These are phyloP conservation scores for Pycnomerus fuliginosus DNA, from an alignment of 2,888 invertebrate genomes.

Conservation along the genomic window DNA sequence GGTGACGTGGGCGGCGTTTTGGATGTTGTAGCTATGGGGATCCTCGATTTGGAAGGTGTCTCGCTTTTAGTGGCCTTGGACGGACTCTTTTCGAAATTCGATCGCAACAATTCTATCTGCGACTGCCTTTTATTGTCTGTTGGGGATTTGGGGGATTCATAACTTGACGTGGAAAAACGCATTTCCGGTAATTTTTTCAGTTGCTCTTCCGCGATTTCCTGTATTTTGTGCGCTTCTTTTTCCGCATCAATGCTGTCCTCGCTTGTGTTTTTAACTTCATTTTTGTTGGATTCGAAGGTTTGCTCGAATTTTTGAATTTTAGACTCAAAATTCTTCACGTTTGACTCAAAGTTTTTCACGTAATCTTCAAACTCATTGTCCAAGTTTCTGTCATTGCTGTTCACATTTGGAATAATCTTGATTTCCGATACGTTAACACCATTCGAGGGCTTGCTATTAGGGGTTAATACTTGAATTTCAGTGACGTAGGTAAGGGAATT, in stretches of 20 bases:
- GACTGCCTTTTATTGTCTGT: slow-evolving; percentile 58
- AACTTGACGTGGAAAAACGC: slow-evolving; percentile 64
- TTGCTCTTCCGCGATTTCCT: slow-evolving; percentile 50
- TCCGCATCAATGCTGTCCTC: too few species aligned
- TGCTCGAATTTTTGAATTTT: slow-evolving; percentile 43
- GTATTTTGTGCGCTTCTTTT: slow-evolving; percentile 47
- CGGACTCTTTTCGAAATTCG: slow-evolving; percentile 51
- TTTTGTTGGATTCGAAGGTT: slow-evolving; percentile 28
- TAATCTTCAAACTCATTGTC: slow-evolving; percentile 49
- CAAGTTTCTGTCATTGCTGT: slow-evolving; percentile 49
- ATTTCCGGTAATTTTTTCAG: slow-evolving; percentile 56
- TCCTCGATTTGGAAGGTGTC: slow-evolving; percentile 44
- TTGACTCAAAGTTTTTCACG: slow-evolving; percentile 45
- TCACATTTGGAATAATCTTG: slow-evolving; percentile 48
- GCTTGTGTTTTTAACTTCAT: too few species aligned
- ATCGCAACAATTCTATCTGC: slow-evolving; percentile 56
- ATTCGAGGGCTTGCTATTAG: slow-evolving; percentile 40
- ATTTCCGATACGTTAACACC: slow-evolving; percentile 40
- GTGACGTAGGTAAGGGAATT: slow-evolving; percentile 65
- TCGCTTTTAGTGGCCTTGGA: slow-evolving; percentile 41
- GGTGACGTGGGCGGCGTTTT: slow-evolving; percentile 52
- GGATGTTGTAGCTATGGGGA: slow-evolving; percentile 47
- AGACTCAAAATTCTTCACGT: slow-evolving; percentile 39
- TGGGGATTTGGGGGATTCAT: slow-evolving; percentile 61
- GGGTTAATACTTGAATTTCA: slow-evolving; percentile 70